Evolutionary conservation across 2,797 vertebrate species (phyloP).

Genomic region (Acipenser transmontanus): DNA sequence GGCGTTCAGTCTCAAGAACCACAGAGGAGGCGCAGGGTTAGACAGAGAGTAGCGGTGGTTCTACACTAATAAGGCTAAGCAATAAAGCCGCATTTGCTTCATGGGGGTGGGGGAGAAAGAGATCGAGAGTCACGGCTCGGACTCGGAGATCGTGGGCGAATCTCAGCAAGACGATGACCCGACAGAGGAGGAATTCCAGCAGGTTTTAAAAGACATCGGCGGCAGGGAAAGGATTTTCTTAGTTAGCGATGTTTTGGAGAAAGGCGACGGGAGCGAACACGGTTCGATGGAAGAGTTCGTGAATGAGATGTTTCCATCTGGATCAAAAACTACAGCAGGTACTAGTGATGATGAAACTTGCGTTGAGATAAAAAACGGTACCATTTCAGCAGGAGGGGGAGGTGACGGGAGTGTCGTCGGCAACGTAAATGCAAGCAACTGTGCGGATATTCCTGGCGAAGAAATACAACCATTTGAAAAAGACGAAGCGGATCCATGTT

Average conservation of each 20-base stretch:
- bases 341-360: not conserved
- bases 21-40: too few relatives aligned
- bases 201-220: constrained; percentile 46
- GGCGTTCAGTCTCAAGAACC: too few relatives aligned
- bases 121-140: too few relatives aligned
- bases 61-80: too few relatives aligned
- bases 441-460: not conserved
- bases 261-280: constrained; percentile 27
- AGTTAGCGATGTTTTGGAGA: constrained; percentile 38
- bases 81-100: too few relatives aligned
- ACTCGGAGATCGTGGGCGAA: too few relatives aligned
- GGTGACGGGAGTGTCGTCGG: not conserved
- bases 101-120: too few relatives aligned
- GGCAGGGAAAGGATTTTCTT: constrained; percentile 56
- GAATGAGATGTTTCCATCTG: constrained; percentile 44
- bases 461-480: not conserved
- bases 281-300: constrained; percentile 50
- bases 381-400: not conserved
- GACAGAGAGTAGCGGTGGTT: too few relatives aligned
- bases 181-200: constrained; percentile 48
- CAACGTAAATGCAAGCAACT: not conserved
- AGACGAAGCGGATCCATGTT: constrained; percentile 16
- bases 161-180: too few relatives aligned
- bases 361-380: constrained; percentile 6
- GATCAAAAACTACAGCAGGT: not conserved